Base-by-base conservation (phyloP, 2,888 invertebrate genomes). In the Chouioia cunea region DNA sequence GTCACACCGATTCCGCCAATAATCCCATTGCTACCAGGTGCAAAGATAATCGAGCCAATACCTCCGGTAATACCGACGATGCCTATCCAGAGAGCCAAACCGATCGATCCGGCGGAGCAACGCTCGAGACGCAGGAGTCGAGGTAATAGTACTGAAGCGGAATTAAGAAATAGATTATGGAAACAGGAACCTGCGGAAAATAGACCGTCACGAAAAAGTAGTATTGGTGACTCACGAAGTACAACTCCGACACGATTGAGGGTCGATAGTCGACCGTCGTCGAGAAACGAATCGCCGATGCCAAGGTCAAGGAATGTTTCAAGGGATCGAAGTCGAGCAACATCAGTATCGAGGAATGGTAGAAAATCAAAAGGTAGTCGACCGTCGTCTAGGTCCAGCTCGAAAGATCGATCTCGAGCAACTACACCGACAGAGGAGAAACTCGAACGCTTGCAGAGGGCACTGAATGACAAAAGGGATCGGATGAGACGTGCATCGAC, bases 391-490 rank as follows among this genome's bases (percentile, higher is more conserved):
- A 79, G 83, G 56, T 79, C 82, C 0, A 83, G 71, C 65, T 84
- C 85, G 4, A 78, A 76, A 14, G 84, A 84, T 43, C 78, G 83
- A 3, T 76, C 74, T 0, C 71, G 80, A 56, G 73, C 76, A 0
- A 74, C 65, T 43, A 80, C 86, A 0, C 87, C 86, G 71, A 85
- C 83, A 2, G 85, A 86, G 2, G 77, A 81, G 3, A 85, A 82
- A 65, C 78, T 85, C 66, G 86, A 86, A 70, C 82, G 75, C 67
- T 77, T 82, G 73, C 82, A 76, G 58, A 78, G 70, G n/a, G 77
- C 80, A 10, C 65, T 79, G 4, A 77, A 76, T 1, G 78, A 77
- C 52, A 79, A 77, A 47, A 78, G 73, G 20, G 76, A 78, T 48
- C 73, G 82, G 4, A 20, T 75, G 2, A 71, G 77, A 48, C 76